These are phyloP conservation scores for Microdon myrmicae DNA, from an alignment of 2,888 invertebrate species.

Conservation along the genomic window DNA sequence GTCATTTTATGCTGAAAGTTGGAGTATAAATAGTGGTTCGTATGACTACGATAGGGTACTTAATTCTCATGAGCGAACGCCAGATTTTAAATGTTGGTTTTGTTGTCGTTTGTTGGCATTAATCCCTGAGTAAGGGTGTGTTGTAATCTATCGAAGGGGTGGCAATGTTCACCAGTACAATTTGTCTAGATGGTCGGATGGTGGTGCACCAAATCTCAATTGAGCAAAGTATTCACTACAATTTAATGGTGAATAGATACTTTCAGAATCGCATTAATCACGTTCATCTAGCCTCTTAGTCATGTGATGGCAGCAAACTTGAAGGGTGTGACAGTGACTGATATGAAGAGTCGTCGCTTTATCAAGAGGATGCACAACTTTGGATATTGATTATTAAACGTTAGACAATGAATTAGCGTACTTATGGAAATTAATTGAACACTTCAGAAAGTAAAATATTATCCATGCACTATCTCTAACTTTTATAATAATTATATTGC, in stretches of 20 bases:
- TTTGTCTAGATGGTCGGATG: constrained; percentile 27
- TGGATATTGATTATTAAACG: constrained; percentile 35
- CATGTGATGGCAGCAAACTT: constrained; percentile 43
- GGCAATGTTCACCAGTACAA: constrained; percentile 13
- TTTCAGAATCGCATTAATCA: constrained; percentile 63
- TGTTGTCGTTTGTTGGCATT: constrained; percentile 17
- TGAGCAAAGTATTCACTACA: constrained; percentile 23
- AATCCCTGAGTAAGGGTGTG: constrained; percentile 27
- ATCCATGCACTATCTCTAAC: too few species aligned
- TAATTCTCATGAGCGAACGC: constrained; percentile 15
- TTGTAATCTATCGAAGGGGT: constrained; percentile 20
- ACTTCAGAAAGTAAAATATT: too few species aligned
- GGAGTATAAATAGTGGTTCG: constrained; percentile 11
- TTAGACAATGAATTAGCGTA: too few species aligned
- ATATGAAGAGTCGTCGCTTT: constrained; percentile 59
- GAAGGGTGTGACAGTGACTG: constrained; percentile 64
- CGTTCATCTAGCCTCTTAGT: constrained; percentile 53
- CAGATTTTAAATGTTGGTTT: constrained; percentile 32
- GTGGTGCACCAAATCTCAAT: constrained; percentile 20
- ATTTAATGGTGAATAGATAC: constrained; percentile 50
- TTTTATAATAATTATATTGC: too few species aligned
- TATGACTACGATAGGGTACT: constrained; percentile 8
- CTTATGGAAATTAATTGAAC: too few species aligned
- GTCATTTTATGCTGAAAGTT: constrained; percentile 33
- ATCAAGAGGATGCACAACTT: constrained; percentile 62